phyloP scores from a whole-genome alignment of 2,888 invertebrate species.

The Pecten maximus region DNA sequence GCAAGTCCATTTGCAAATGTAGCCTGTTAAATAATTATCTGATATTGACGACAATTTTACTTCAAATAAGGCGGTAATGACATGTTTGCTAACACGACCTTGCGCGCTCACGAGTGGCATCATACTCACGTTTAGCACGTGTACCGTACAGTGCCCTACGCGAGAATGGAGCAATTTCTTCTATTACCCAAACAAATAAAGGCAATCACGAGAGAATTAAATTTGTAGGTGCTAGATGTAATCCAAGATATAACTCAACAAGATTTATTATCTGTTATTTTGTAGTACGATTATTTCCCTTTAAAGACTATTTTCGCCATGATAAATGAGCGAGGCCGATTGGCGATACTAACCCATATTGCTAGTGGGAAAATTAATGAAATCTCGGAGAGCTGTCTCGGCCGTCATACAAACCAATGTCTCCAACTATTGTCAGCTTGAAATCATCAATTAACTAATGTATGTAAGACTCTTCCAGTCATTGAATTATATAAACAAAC shows the following conservation, averaged over 20 bases:
- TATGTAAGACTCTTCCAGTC: neutral
- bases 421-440: neutral
- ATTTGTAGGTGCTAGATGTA: constrained; percentile 25
- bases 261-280: constrained; percentile 47
- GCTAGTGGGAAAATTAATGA: constrained; percentile 47
- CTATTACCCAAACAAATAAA: constrained; percentile 35
- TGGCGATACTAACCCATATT: constrained; percentile 48
- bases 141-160: neutral
- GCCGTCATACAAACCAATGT: neutral
- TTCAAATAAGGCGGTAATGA: constrained; percentile 9
- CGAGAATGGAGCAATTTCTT: constrained; percentile 29
- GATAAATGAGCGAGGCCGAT: constrained; percentile 46
- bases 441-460: neutral
- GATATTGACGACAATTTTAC: neutral
- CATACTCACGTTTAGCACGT: neutral
- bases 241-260: constrained; percentile 38
- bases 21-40: constrained; percentile 26
- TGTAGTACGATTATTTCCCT: constrained; percentile 44
- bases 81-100: constrained; percentile 30
- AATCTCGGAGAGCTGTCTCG: constrained; percentile 37
- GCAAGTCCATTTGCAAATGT: neutral
- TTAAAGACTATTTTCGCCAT: constrained; percentile 46
- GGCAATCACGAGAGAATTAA: constrained; percentile 20
- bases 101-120: neutral
- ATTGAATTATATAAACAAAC: neutral